Base-by-base conservation (phyloP, 2,797 vertebrate species). In the Peromyscus nudipes region DNA sequence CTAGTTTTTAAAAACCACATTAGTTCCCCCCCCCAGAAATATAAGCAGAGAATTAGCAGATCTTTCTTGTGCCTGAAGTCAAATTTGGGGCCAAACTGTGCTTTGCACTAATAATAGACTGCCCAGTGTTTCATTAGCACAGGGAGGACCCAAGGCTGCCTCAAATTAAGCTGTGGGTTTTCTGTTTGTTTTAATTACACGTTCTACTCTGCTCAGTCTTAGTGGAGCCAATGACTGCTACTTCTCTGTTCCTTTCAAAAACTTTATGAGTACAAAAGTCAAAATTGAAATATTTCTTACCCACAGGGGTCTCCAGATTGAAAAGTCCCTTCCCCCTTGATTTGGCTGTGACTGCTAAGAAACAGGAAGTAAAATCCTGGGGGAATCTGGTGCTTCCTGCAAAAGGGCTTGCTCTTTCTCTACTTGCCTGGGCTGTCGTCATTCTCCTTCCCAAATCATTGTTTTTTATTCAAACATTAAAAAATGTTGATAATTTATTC, bases 121-220 rank as follows among this genome's bases (percentile, higher is more conserved):
- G 2, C 14, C 31, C 52, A n/a, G 21, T 31, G 82, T 62, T 88
- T 96, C 79, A 84, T 86, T 91, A 87, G 57, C 57, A 67, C 89
- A 80, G 73, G 64, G 23, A 85, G 65, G 65, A 11, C 49, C 31
- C 27, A 14, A 37, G 75, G 75, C 69, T 79, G 65, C 67, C 92
- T 94, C 65, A 62, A 55, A 83, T 88, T 88, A 96, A 65, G 76
- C 62, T 62, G 62, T 65, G 75, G 23, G 14, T 11, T 91, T 94
- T 94, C 71, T 95, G 55, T 92, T 82, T 92, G 65, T 52, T 96
- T 92, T 96, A 86, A 96, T 80, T 94, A 65, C 40, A 71, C 10
- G 1, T 21, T 91, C 85, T 49, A 46, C 55, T 91, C 37, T 65
- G 43, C n/a, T 85, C 25, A 43, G n/a, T 73, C 40, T 92, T 95